Evolutionary conservation across 53 echinoderm and acorn worm genomes (phyloP), one percentile per base, ranked within the genome.

Genomic region (Echinometra lucunter): DNA sequence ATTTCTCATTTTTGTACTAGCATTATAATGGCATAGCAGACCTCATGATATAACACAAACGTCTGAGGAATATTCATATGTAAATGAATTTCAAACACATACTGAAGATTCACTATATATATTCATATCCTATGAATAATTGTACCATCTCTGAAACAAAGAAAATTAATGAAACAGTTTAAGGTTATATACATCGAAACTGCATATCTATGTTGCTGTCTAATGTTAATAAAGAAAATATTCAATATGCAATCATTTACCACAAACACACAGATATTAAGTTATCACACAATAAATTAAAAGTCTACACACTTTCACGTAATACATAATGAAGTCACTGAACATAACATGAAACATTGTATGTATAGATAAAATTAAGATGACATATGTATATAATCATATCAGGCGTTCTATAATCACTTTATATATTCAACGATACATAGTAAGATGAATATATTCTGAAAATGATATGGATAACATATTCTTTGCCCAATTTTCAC

Each of bases 221-320:
- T 47, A 38, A 45, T 58, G 90, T 63, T 90, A 66, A 66, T n/a
- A 60, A 66, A 37, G 57, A 90, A 90, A 58, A 90, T 34, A 30
- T 88, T 53, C 53, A 88, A 88, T 56, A 0, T 58, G 38, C 66
- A 53, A 40, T 66, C 44, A 44, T 69, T n/a, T 28, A 45, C 7
- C 66, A 91, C 93, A 53, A 93, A 30, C 93, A 93, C 80, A 57
- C 93, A 93, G 57, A 37, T 70, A 78, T 67, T 91, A 67, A 91
- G 44, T 91, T 37, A 91, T 70, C 91, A 91, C 91, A 44, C 91
- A 91, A 91, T 91, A 91, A 91, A 91, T 91, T 91, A 91, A 91
- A 69, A 91, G 70, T 37, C 70, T 44, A 40, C 91, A 91, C 91
- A 69, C 70, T 66, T 44, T 21, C 91, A 91, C 91, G 70, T 91